Percentiles rank a stretch among this genome's conserved stretches.
Conservation (phyloP, 2,113 vertebrate species). For the Bothrops jararaca region DNA sequence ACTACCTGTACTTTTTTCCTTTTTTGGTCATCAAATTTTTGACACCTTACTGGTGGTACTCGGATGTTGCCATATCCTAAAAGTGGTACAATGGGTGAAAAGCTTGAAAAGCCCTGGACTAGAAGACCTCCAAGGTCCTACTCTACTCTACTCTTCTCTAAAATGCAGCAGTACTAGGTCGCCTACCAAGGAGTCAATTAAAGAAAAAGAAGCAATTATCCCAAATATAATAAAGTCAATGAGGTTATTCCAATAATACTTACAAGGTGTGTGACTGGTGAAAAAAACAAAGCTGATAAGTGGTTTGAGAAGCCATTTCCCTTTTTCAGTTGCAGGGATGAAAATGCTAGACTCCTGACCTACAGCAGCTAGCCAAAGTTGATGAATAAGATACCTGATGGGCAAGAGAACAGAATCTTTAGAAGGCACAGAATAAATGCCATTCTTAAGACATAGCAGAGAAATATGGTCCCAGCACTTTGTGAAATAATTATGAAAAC, state of each 20-base stretch:
- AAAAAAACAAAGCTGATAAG: slow-evolving; percentile 85
- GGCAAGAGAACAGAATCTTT: not conserved
- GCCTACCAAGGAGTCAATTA: not conserved
- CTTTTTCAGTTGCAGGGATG: slow-evolving; percentile 63
- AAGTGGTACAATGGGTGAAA: no score
- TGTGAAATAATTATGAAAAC: not conserved
- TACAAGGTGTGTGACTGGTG: slow-evolving; percentile 93
- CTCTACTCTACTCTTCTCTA: no score
- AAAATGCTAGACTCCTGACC: slow-evolving; percentile 72
- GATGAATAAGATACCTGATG: slow-evolving; percentile 85
- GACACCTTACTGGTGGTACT: no score
- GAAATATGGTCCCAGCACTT: not conserved
- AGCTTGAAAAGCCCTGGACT: no score
- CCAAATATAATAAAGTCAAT: not conserved
- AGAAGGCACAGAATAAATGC: not conserved
- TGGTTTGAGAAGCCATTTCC: slow-evolving; percentile 81
- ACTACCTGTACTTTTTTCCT: no score
- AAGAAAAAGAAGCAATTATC: not conserved
- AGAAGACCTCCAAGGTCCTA: no score
- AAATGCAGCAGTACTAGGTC: not conserved
- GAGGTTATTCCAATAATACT: slow-evolving; percentile 57
- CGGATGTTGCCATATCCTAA: no score
- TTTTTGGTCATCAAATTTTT: no score
- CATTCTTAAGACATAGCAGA: not conserved
- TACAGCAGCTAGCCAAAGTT: slow-evolving; percentile 72